Base-by-base conservation (phyloP, 2,113 vertebrate species). In the Malurus alboscapulatus region DNA sequence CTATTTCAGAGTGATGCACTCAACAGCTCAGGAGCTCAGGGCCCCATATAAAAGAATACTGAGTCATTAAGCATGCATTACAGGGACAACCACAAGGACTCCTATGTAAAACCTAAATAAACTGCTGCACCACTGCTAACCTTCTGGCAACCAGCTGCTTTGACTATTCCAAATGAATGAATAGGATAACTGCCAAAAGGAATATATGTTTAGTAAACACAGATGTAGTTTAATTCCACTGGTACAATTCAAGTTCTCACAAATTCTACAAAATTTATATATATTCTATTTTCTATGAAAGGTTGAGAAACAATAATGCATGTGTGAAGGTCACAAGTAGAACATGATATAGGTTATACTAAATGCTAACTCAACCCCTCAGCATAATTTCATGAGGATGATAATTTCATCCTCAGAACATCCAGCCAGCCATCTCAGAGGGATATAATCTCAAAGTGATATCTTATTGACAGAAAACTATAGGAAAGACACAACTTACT, bases 401-500 rank as follows among this genome's bases (percentile, higher is more conserved):
- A 68, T 27, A 11, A 15, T 59, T 96, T 87, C 12, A 47, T 29
- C 30, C 53, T 75, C 36, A 81, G 55, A 67, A 78, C 19, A 90
- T 47, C 12, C 57, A 87, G 38, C 21, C 36, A 76, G 36, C 27
- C 40, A 25, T n/a, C 40, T 81, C 65, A 59, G 18, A 74, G 18
- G 40, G 21, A 32, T 11, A 47, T 15, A 58, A 38, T 58, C 26
- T 82, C 38, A 47, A 45, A 63, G 36, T 38, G 34, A 77, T 40
- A 84, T 32, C 34, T 78, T 65, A 87, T 2, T 84, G 59, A 77
- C 51, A 87, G 34, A 81, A 79, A 68, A 79, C 48, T 15, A 30
- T 8, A 83, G 30, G 16, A 71, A 86, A 75, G 16, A 48, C 9
- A 71, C 5, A 36, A 98, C 98, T 99, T 97, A 99, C 99, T 97